Percentiles rank a stretch among this genome's conserved stretches.
These are phyloP conservation scores for Drosophila melanocephala DNA, from an alignment of 2,888 invertebrate species.

Conservation along the genomic window DNA sequence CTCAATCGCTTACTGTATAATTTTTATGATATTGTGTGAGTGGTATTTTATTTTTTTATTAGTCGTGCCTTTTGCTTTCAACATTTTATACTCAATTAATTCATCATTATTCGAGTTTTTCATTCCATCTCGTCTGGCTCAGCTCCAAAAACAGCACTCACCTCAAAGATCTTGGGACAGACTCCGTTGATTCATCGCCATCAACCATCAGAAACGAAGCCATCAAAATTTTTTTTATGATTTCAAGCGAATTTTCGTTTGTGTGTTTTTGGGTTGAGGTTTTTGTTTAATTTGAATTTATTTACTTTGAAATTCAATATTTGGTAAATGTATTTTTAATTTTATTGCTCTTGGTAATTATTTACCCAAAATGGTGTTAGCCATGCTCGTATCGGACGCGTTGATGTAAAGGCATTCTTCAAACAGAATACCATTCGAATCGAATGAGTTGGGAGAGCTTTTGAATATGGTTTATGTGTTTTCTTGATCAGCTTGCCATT, in stretches of 20 bases:
- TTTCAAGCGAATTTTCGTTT: slow-evolving; percentile 75
- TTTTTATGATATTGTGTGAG: slow-evolving; percentile 79
- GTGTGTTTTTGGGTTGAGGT: slow-evolving; percentile 23
- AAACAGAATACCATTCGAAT: slow-evolving; percentile 5
- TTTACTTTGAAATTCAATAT: slow-evolving; percentile 83
- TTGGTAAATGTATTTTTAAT: slow-evolving; percentile 77
- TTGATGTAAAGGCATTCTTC: slow-evolving; percentile 56
- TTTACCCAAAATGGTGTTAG: slow-evolving; percentile 50
- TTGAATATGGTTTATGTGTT: slow-evolving; percentile 7
- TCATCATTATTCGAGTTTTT: slow-evolving; percentile 79
- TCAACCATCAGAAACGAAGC: slow-evolving; percentile 39
- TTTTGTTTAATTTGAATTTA: slow-evolving; percentile 73
- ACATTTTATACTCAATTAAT: slow-evolving; percentile 82
- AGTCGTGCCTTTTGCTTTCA: slow-evolving; percentile 56
- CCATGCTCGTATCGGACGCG: slow-evolving; percentile 28
- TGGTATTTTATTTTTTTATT: slow-evolving; percentile 56
- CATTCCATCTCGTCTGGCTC: slow-evolving; percentile 33
- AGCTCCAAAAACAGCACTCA: slow-evolving; percentile 8
- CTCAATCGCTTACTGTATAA: slow-evolving; percentile 73
- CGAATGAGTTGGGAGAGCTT: slow-evolving; percentile 16
- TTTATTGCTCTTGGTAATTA: slow-evolving; percentile 65
- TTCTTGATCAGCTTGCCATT: slow-evolving; percentile 12
- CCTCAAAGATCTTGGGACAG: slow-evolving; percentile 15
- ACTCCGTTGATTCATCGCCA: slow-evolving; percentile 4
- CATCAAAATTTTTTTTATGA: slow-evolving; percentile 79